Conservation (phyloP, 1,140 invertebrate genomes). For the Antheraea mylitta region DNA sequence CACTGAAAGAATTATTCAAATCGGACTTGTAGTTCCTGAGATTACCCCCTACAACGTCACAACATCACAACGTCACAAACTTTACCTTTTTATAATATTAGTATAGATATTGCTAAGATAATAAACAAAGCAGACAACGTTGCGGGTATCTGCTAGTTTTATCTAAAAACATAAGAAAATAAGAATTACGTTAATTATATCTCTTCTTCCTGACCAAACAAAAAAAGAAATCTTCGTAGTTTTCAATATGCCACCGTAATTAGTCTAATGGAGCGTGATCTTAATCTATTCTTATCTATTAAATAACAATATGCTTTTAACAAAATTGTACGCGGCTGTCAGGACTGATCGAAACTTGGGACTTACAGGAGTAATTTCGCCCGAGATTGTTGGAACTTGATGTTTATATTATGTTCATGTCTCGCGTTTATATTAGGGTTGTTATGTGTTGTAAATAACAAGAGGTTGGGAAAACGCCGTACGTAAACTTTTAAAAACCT, state of each 20-base stretch:
- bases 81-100: too few relatives aligned
- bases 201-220: not conserved
- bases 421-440: not conserved
- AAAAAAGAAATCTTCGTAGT: not conserved
- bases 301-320: slow-evolving; percentile 3
- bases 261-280: not conserved
- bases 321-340: slow-evolving; percentile 8
- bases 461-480: not conserved
- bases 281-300: not conserved
- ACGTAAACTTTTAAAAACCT: too few relatives aligned
- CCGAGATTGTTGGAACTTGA: slow-evolving; percentile 22
- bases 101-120: too few relatives aligned
- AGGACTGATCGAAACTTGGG: slow-evolving; percentile 13
- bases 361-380: slow-evolving; percentile 15
- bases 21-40: too few relatives aligned
- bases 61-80: too few relatives aligned
- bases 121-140: too few relatives aligned
- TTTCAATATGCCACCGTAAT: not conserved
- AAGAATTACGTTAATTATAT: not conserved
- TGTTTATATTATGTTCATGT: slow-evolving; percentile 19
- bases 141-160: too few relatives aligned
- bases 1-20: too few relatives aligned
- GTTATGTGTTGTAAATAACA: not conserved
- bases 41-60: too few relatives aligned
- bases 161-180: too few relatives aligned